phyloP scores from a whole-genome alignment of 2,888 invertebrate genomes.

The Ametastegia equiseti region DNA sequence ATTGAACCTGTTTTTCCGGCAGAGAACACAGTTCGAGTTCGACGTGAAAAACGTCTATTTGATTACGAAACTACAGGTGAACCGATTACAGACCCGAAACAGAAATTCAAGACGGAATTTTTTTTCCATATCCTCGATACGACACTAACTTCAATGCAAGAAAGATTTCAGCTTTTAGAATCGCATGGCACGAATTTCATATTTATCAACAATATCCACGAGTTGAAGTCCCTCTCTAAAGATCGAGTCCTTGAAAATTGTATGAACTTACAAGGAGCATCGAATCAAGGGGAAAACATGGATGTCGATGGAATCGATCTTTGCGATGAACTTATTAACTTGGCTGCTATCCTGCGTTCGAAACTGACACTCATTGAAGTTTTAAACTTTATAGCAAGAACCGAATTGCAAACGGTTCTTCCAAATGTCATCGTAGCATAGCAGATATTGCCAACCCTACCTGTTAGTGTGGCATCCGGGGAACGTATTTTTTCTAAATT shows the following conservation, averaged over 20 bases:
- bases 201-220: conserved; percentile 54
- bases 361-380: conserved; percentile 23
- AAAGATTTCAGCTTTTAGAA: conserved; percentile 54
- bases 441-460: conserved; percentile 52
- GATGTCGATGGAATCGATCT: conserved; percentile 49
- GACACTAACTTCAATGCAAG: conserved; percentile 52
- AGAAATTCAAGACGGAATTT: conserved; percentile 51
- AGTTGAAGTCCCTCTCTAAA: conserved; percentile 45
- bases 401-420: conserved; percentile 22
- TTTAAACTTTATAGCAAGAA: conserved; percentile 23
- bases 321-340: conserved; percentile 15
- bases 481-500: conserved; percentile 52
- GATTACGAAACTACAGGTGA: conserved; percentile 43
- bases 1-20: conserved; percentile 43
- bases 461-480: conserved; percentile 53
- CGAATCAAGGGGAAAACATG: conserved; percentile 52
- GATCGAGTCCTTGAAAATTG: conserved; percentile 42
- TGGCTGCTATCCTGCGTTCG: conserved; percentile 18
- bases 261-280: conserved; percentile 52
- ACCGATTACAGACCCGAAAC: conserved; percentile 30
- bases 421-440: conserved; percentile 51
- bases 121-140: conserved; percentile 52
- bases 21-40: conserved; percentile 33
- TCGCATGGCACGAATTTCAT: conserved; percentile 50
- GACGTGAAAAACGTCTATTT: conserved; percentile 42